Evolutionary conservation across 2,113 vertebrate species (phyloP), one percentile per base, ranked within the genome.

Genomic region (Podiceps cristatus): DNA sequence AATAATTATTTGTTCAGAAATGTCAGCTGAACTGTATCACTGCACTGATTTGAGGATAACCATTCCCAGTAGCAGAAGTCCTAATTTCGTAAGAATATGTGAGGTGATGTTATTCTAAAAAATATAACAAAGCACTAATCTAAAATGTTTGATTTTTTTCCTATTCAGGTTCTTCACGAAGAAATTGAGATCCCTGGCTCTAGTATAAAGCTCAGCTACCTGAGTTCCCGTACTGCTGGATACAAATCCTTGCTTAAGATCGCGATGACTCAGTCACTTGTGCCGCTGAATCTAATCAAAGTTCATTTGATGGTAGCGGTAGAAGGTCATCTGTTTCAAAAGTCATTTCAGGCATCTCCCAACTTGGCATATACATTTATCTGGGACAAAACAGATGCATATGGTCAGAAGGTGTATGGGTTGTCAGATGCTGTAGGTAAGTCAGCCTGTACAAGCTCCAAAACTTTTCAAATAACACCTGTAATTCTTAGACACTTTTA

Each of bases 291-390:
- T 96, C 98, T 99, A 90, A 98, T 99, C 95, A 99, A 99, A 97
- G 99, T 99, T 42, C 99, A 99, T 97, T 98, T 99, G 91, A 99
- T 99, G 99, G 99, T 99, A 15, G 99, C 99, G 0, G 99, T 99
- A 37, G 99, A 99, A 97, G 99, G 99, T 4, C 99, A 99, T 95
- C 99, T 99, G 80, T 99, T 99, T 97, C 99, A 99, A 97, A 99
- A 99, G 93, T 99, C 99, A 88, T 99, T 99, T 97, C 99, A 99
- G 59, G 99, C 99, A 29, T 99, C 99, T 18, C 99, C 99, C 92
- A 99, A 99, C 96, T 97, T 99, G 97, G 99, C 99, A 76, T 99
- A 99, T 96, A 99, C 99, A 11, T 99, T 99, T 98, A 99, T 99
- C 97, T 99, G 99, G 99, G 99, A 99, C 96, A 99, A 99, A 98